Evolutionary conservation across 2,888 invertebrate genomes (phyloP), one percentile per base, ranked within the genome.

Genomic region (Imbricaverruca yamaguchii): DNA sequence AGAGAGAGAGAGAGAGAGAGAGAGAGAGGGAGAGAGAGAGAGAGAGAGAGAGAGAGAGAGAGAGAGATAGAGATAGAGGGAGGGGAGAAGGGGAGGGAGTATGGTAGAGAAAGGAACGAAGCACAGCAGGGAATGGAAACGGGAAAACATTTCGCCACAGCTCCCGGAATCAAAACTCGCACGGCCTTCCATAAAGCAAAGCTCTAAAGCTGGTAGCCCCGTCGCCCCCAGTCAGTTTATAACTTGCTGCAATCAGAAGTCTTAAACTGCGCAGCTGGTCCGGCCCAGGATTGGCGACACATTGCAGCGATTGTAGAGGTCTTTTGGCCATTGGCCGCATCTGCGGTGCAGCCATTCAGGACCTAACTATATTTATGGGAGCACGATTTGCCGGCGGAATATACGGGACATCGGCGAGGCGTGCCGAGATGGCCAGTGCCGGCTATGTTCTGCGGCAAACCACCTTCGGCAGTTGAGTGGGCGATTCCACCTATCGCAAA

Each of bases 191-290:
- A 67, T 67, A 67, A 67, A 67, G 25, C 23, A 23, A 67, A 39
- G 39, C 23, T 39, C 9, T 67, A 23, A 67, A 67, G 67, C 67
- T 13, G 10, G 15, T 39, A 25, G 25, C 9, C 9, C 7, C 13
- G 4, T 39, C 67, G 39, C 67, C n/a, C n/a, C 9, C 25, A 67
- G 25, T 67, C 67, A 67, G 25, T 67, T 67, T 67, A 67, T 67
- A 67, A 67, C 67, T 67, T 67, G 67, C 67, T 67, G 12, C 67
- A 67, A 67, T 67, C 67, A 67, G 67, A 67, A 67, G 39, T 23
- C 8, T 13, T 39, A 15, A 7, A 39, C 67, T 67, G 67, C 67
- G 6, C 25, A 23, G 25, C 10, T 10, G 15, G 67, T 23, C 23
- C 23, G 67, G 9, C 23, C 10, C 15, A 7, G 10, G 39, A 67